A percentile compares a stretch with the other conserved stretches of the same genome.
Evolutionary conservation across 2,888 invertebrate genomes (phyloP).

Genomic region (Andrena trimmerana): DNA sequence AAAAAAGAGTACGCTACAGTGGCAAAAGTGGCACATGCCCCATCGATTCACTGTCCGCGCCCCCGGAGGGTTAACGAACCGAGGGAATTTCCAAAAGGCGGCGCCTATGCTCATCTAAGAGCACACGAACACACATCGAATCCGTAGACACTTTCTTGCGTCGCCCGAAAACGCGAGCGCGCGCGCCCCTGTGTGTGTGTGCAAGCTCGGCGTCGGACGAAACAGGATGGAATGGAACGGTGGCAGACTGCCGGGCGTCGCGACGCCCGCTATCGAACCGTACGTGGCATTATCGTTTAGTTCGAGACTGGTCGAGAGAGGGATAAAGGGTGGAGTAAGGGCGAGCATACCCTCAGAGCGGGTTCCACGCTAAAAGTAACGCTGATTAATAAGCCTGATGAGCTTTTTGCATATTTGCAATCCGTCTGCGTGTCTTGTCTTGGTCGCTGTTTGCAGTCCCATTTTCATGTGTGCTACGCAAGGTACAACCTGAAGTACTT

Average conservation of each 20-base stretch:
- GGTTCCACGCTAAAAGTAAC: background rate
- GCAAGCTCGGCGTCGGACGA: slow-evolving; percentile 57
- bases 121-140: slow-evolving; percentile 3
- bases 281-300: slow-evolving; percentile 75
- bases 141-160: slow-evolving; percentile 22
- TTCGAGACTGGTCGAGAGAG: slow-evolving; percentile 46
- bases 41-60: slow-evolving; percentile 41
- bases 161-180: slow-evolving; percentile 54
- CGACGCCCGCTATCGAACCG: slow-evolving; percentile 81
- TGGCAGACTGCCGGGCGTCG: slow-evolving; percentile 84
- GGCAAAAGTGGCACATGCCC: slow-evolving; percentile 40
- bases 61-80: slow-evolving; percentile 49
- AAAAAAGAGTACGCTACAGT: background rate
- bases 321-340: slow-evolving; percentile 39
- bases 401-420: background rate
- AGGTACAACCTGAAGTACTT: background rate
- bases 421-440: background rate
- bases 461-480: background rate
- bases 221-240: slow-evolving; percentile 74
- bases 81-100: slow-evolving; percentile 38
- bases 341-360: background rate
- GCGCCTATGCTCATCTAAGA: slow-evolving; percentile 56
- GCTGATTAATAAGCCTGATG: background rate
- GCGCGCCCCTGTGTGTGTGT: slow-evolving; percentile 27
- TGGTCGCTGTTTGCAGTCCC: background rate